Conservation (phyloP, 2,113 vertebrate genomes). For the Nothoprocta perdicaria region DNA sequence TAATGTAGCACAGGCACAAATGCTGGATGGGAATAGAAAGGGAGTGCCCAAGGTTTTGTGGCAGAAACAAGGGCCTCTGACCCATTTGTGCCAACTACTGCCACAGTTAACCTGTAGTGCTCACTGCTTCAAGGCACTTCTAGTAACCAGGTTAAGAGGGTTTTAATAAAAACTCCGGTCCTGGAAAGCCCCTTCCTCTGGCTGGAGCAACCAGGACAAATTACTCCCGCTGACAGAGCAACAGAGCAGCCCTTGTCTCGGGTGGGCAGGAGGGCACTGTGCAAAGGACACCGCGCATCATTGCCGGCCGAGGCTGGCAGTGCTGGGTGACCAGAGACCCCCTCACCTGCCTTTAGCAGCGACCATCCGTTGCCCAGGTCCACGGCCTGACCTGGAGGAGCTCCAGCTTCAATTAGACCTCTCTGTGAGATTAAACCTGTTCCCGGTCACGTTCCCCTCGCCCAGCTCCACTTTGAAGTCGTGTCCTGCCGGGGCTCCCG, state of each 20-base stretch:
- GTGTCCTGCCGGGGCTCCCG: too few relatives aligned
- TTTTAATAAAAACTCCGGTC: conserved; percentile 30
- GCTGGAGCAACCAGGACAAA: background rate
- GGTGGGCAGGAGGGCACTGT: background rate
- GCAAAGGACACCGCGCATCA: too few relatives aligned
- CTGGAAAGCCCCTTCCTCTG: rapidly evolving
- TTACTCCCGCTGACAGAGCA: background rate
- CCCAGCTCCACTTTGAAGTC: too few relatives aligned
- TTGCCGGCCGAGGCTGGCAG: too few relatives aligned
- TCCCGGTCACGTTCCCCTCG: too few relatives aligned
- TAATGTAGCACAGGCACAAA: conserved; percentile 8
- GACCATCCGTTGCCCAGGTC: too few relatives aligned
- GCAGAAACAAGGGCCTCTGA: background rate
- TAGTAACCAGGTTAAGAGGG: conserved; percentile 16
- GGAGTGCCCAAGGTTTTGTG: background rate
- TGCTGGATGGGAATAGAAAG: background rate
- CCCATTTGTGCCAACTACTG: background rate
- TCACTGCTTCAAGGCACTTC: background rate
- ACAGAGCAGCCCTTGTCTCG: background rate
- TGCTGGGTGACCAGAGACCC: too few relatives aligned
- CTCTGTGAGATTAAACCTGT: background rate
- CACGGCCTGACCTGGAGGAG: background rate
- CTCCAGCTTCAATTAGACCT: background rate
- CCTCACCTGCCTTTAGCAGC: too few relatives aligned
- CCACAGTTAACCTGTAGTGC: conserved; percentile 34